phyloP scores from a whole-genome alignment of 2,113 vertebrate genomes.

The Pelvicachromis taeniatus region DNA sequence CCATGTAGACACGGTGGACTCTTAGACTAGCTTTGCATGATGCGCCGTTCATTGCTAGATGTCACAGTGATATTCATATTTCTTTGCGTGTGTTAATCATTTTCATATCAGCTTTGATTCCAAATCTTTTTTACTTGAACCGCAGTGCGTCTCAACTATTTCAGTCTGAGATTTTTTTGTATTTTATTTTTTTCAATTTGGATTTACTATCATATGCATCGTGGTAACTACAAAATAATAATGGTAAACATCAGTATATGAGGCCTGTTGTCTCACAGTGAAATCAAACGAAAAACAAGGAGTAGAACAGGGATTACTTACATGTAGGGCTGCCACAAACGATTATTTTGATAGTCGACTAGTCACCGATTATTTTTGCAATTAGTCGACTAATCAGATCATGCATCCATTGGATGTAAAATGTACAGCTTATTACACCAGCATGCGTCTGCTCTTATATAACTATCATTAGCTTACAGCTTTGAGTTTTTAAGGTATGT shows the following conservation, averaged over 20 bases:
- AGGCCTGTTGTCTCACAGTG: not conserved
- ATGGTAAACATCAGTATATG: not conserved
- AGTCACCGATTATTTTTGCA: too few relatives aligned
- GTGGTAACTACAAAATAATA: not conserved
- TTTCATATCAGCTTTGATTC: not conserved
- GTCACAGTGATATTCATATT: not conserved
- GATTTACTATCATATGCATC: not conserved
- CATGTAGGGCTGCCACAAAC: too few relatives aligned
- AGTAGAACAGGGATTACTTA: not conserved
- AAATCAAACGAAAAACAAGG: not conserved
- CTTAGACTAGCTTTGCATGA: not conserved
- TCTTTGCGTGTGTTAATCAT: not conserved
- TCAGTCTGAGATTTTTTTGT: not conserved
- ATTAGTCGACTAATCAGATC: too few relatives aligned
- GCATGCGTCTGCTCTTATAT: too few relatives aligned
- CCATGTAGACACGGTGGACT: too few relatives aligned
- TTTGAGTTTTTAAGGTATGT: too few relatives aligned
- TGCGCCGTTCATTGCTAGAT: not conserved
- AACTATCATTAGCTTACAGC: too few relatives aligned
- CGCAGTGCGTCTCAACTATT: too few relatives aligned
- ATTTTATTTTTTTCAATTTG: not conserved
- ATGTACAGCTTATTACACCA: too few relatives aligned
- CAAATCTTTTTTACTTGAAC: not conserved
- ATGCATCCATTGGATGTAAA: too few relatives aligned
- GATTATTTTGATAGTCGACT: too few relatives aligned